These are phyloP conservation scores for Trachops cirrhosus DNA, from an alignment of 2,797 vertebrate genomes.

Conservation along the genomic window DNA sequence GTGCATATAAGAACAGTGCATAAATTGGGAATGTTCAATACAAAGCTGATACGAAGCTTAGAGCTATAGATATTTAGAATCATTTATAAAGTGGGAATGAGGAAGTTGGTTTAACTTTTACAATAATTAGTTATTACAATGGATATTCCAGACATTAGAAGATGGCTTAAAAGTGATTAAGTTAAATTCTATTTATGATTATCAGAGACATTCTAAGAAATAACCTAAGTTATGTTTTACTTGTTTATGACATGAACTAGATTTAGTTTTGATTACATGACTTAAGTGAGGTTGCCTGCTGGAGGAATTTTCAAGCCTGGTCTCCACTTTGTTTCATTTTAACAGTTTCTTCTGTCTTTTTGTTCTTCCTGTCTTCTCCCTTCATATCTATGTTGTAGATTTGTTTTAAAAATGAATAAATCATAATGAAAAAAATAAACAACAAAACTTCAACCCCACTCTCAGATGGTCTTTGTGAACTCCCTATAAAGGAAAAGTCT, in stretches of 20 bases:
- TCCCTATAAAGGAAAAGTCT: not conserved
- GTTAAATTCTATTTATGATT: not conserved
- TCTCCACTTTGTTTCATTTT: not conserved
- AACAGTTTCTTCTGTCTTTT: not conserved
- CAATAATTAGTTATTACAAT: not conserved
- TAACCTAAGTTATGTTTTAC: not conserved
- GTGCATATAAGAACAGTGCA: not conserved
- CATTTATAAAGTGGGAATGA: not conserved
- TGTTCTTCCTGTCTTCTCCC: not conserved
- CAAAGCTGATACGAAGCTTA: not conserved
- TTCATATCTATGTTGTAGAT: not conserved
- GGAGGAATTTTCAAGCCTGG: not conserved
- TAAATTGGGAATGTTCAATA: not conserved
- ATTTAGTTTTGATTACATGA: not conserved
- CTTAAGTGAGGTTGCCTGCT: not conserved
- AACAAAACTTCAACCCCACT: not conserved
- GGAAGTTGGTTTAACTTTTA: not conserved
- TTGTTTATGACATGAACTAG: not conserved
- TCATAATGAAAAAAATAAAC: not conserved
- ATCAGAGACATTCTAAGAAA: not conserved
- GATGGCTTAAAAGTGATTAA: not conserved
- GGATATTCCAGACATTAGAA: not conserved
- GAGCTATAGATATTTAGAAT: not conserved
- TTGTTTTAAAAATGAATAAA: not conserved
- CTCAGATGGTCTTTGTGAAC: not conserved